Conservation (phyloP, 2,888 invertebrate species). For the Catocala nupta region DNA sequence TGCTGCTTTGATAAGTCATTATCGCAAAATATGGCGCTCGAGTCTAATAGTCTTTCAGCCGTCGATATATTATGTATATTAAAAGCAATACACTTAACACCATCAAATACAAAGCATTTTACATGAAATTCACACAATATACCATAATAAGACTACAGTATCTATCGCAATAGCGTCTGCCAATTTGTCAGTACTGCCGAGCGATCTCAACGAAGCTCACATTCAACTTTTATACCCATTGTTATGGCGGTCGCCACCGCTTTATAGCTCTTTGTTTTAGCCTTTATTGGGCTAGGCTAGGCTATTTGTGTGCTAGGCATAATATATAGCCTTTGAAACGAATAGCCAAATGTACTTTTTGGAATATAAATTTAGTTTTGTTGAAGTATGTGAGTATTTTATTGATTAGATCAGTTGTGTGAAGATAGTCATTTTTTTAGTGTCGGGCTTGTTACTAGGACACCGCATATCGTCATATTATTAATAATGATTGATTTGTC, state of each 20-base stretch:
- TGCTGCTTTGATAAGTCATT: too few relatives aligned
- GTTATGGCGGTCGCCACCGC: slow-evolving; percentile 34
- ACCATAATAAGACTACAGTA: background rate
- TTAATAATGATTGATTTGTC: too few relatives aligned
- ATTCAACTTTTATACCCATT: slow-evolving; percentile 33
- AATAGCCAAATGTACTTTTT: slow-evolving; percentile 3
- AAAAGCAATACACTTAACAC: too few relatives aligned
- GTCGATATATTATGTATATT: too few relatives aligned
- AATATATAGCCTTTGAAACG: background rate
- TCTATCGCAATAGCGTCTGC: slow-evolving; percentile 11
- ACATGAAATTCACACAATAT: too few relatives aligned
- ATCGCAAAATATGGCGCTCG: too few relatives aligned
- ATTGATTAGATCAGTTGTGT: too few relatives aligned
- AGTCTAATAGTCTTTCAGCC: too few relatives aligned
- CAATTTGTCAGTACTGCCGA: slow-evolving; percentile 45
- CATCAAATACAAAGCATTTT: too few relatives aligned
- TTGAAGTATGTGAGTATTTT: background rate
- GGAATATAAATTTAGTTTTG: background rate
- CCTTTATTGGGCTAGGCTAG: slow-evolving; percentile 37
- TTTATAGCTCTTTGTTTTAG: slow-evolving; percentile 48
- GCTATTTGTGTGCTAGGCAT: slow-evolving; percentile 19
- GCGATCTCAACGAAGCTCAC: slow-evolving; percentile 13
- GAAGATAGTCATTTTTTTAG: too few relatives aligned
- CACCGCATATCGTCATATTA: too few relatives aligned
- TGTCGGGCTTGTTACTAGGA: too few relatives aligned